phyloP scores from a whole-genome alignment of 2,797 vertebrate genomes.

The Pteropus rufus region DNA sequence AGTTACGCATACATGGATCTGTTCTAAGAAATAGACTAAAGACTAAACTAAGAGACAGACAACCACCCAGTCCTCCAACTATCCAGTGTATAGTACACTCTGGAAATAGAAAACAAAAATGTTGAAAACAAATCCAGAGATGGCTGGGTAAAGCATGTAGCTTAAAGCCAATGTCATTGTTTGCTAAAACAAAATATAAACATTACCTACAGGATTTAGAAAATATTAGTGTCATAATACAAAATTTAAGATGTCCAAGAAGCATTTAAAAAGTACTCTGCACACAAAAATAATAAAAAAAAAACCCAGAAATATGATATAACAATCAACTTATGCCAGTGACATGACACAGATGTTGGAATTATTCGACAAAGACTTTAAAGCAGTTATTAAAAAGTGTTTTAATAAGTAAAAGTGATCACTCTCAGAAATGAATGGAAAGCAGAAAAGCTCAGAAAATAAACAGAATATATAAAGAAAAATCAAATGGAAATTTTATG shows the following conservation, averaged over 20 bases:
- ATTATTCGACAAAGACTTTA: background rate
- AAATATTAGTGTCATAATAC: background rate
- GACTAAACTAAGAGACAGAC: background rate
- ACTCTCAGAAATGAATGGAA: background rate
- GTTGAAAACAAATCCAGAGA: background rate
- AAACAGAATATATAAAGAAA: background rate
- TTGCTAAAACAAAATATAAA: background rate
- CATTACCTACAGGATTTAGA: background rate
- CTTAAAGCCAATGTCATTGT: background rate
- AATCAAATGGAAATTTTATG: background rate
- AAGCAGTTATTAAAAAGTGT: background rate
- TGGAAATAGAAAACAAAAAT: background rate
- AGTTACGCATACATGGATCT: background rate
- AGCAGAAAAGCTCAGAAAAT: background rate
- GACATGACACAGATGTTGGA: background rate
- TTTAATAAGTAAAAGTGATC: background rate
- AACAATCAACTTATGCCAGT: background rate
- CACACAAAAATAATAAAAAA: background rate
- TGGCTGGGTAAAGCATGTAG: background rate
- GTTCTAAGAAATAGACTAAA: background rate
- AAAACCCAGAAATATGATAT: background rate
- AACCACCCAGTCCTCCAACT: background rate
- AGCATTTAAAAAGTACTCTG: background rate
- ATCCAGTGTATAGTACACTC: background rate
- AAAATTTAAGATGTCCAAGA: background rate